Evolutionary conservation across 2,113 vertebrate genomes (phyloP).

Genomic region (Pterophyllum scalare): DNA sequence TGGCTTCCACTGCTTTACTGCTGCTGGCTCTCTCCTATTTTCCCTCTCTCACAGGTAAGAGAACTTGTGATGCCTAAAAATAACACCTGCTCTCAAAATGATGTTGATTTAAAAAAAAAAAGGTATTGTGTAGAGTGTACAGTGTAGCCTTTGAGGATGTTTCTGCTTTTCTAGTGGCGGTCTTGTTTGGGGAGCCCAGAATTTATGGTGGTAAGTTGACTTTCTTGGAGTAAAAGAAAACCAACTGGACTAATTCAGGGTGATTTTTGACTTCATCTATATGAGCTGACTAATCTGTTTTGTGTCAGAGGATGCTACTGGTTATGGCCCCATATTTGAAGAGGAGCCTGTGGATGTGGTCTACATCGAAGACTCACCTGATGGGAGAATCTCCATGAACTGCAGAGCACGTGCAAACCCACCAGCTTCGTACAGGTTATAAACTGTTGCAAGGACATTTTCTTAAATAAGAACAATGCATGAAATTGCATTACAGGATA

Average conservation of each 20-base stretch:
- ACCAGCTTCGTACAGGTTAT: constrained; percentile 89
- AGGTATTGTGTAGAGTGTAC: no score
- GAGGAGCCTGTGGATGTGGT: constrained; percentile 96
- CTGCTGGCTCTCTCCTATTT: constrained; percentile 62
- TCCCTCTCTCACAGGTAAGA: constrained; percentile 67
- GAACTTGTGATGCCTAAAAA: neutral
- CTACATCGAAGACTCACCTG: constrained; percentile 93
- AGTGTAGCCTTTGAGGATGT: neutral
- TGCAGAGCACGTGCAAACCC: constrained; percentile 94
- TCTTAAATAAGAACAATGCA: neutral
- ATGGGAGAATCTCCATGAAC: constrained; percentile 94
- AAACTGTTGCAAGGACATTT: rapidly evolving
- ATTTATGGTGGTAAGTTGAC: constrained; percentile 80
- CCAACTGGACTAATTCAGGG: neutral
- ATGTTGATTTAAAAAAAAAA: rapidly evolving
- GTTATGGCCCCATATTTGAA: constrained; percentile 97
- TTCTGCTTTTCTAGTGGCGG: constrained; percentile 35
- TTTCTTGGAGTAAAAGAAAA: neutral
- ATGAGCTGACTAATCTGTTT: neutral
- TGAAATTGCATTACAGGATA: neutral
- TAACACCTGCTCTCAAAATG: neutral
- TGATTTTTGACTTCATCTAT: neutral
- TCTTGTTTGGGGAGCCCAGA: constrained; percentile 78
- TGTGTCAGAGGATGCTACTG: constrained; percentile 90
- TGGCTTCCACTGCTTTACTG: constrained; percentile 61